These are phyloP conservation scores for Motacilla alba DNA, from an alignment of 2,113 vertebrate species.

Conservation along the genomic window DNA sequence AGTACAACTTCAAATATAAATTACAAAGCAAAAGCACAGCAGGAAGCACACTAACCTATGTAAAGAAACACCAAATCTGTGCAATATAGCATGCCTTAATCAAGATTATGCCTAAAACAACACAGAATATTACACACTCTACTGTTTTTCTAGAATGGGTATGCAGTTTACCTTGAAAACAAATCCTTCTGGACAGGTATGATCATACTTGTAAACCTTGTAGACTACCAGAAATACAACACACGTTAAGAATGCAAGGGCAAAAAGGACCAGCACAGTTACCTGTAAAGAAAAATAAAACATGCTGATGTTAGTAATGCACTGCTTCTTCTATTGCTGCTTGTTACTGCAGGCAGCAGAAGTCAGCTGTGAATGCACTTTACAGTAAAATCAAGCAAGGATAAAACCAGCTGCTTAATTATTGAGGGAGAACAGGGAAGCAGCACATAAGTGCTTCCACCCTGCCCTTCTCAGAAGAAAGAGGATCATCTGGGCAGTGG, in stretches of 20 bases:
- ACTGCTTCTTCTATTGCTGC: background rate
- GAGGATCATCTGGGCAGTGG: background rate
- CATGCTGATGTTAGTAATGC: background rate
- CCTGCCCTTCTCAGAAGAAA: background rate
- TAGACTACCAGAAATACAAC: slow-evolving; percentile 97
- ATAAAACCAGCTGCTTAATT: background rate
- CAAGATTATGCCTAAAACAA: background rate
- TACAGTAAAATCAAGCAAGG: background rate
- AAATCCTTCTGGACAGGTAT: slow-evolving; percentile 91
- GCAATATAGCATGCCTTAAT: background rate
- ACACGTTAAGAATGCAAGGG: slow-evolving; percentile 91
- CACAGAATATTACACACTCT: background rate
- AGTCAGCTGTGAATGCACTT: background rate
- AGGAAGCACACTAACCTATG: background rate
- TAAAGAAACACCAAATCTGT: background rate
- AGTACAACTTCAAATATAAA: background rate
- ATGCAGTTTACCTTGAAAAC: slow-evolving; percentile 82
- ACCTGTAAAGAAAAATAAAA: slow-evolving; percentile 74
- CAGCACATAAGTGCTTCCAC: background rate
- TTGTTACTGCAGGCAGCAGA: background rate
- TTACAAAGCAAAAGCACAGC: background rate
- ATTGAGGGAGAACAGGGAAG: background rate
- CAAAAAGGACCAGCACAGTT: slow-evolving; percentile 90
- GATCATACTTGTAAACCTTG: slow-evolving; percentile 97
- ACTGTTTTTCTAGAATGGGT: background rate